These are phyloP conservation scores for Rhyacophila brunnea DNA, from an alignment of 1,140 invertebrate species.

Conservation along the genomic window DNA sequence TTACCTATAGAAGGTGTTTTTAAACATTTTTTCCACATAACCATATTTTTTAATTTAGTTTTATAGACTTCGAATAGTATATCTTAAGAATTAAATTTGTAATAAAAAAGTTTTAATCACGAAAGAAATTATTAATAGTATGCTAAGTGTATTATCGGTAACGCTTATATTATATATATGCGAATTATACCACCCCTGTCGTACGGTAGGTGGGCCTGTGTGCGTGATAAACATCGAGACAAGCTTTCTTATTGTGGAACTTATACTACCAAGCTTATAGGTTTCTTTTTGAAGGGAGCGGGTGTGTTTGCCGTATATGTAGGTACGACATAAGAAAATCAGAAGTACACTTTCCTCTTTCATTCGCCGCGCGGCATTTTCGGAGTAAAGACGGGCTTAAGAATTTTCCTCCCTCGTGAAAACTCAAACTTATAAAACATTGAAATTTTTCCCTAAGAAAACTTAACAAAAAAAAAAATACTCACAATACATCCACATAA, in stretches of 20 bases:
- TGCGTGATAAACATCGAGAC: slow-evolving; percentile 32
- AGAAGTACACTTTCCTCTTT: slow-evolving; percentile 32
- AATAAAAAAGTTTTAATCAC: too few species aligned
- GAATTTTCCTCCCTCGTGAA: slow-evolving; percentile 9
- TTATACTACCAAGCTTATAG: slow-evolving; percentile 16
- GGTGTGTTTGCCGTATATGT: slow-evolving; percentile 25
- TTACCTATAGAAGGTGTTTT: too few species aligned
- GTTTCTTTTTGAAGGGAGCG: slow-evolving; percentile 2
- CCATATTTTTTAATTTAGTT: too few species aligned
- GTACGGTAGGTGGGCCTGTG: background rate
- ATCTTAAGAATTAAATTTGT: too few species aligned
- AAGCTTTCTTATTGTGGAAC: slow-evolving; percentile 33
- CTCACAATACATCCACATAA: background rate
- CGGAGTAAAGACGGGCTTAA: slow-evolving; percentile 22
- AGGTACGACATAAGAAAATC: slow-evolving; percentile 32
- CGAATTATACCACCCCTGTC: background rate
- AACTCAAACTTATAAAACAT: slow-evolving; percentile 2
- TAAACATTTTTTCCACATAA: too few species aligned
- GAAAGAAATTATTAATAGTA: too few species aligned
- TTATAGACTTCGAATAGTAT: too few species aligned
- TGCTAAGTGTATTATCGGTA: too few species aligned
- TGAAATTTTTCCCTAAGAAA: background rate
- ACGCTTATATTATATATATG: too few species aligned
- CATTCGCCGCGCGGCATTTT: slow-evolving; percentile 35
- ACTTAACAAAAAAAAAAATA: slow-evolving; percentile 1